Conservation (phyloP, 2,888 invertebrate species). For the Folsomia manolachei region DNA sequence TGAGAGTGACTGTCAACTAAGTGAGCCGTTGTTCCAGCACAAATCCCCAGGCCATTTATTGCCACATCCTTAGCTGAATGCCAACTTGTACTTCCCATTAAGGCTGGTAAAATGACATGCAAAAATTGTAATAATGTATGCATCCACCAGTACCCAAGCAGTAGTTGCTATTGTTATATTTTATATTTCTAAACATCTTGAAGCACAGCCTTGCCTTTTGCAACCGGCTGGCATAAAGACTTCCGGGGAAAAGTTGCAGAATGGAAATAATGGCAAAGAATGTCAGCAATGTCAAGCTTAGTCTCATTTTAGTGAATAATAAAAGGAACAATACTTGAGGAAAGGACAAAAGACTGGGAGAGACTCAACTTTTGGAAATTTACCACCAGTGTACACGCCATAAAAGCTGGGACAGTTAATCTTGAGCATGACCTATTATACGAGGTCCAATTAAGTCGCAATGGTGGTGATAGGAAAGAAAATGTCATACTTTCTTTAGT, state of each 20-base stretch:
- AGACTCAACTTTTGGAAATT: constrained; percentile 13
- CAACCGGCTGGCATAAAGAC: not conserved
- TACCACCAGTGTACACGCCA: constrained; percentile 12
- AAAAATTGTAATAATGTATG: not conserved
- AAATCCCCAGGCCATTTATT: not conserved
- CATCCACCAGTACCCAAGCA: no score
- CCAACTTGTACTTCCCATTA: not conserved
- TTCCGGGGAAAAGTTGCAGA: constrained; percentile 1
- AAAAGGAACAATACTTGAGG: constrained; percentile 18
- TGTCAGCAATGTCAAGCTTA: not conserved
- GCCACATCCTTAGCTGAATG: no score
- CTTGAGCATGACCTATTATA: constrained; percentile 4
- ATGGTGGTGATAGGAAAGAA: constrained; percentile 1
- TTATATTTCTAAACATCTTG: no score
- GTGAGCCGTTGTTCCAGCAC: not conserved
- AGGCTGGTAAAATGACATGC: not conserved
- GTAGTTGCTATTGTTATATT: no score
- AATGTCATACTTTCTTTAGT: constrained; percentile 6
- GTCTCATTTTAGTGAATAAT: constrained; percentile 5
- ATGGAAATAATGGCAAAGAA: constrained; percentile 1
- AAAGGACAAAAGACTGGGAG: constrained; percentile 8
- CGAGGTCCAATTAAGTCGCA: constrained; percentile 6
- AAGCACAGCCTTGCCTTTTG: no score
- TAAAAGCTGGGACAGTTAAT: constrained; percentile 11
- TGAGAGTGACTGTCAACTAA: not conserved